Evolutionary conservation across 2,113 vertebrate genomes (phyloP).

Genomic region (Strix aluco): DNA sequence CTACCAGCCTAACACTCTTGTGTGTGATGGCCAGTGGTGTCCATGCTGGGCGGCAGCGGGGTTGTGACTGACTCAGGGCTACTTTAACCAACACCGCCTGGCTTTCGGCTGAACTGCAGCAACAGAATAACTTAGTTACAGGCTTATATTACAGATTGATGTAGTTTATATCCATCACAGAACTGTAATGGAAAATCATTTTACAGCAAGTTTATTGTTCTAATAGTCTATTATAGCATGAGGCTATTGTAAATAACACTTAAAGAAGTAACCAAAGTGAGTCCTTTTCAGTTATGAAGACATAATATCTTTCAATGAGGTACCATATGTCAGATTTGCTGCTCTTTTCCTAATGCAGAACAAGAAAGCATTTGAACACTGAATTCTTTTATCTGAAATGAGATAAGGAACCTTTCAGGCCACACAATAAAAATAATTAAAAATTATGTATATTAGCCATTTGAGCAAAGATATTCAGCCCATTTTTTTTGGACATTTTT

Average conservation of each 20-base stretch:
- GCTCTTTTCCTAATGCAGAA: background rate
- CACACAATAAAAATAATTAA: background rate
- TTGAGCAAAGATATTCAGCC: background rate
- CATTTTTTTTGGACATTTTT: background rate
- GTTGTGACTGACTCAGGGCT: background rate
- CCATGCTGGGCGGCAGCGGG: background rate
- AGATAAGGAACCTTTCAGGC: background rate
- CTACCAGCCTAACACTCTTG: background rate
- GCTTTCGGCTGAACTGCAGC: background rate
- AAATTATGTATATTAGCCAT: background rate
- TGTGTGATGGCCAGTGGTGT: background rate
- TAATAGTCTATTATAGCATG: background rate
- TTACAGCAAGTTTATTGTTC: background rate
- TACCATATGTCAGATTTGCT: background rate
- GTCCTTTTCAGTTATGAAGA: conserved; percentile 5
- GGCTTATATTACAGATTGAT: background rate
- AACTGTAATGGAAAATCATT: background rate
- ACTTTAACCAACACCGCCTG: background rate
- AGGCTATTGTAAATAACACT: background rate
- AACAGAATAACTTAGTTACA: background rate
- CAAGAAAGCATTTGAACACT: background rate
- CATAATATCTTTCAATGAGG: background rate
- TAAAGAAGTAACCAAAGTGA: background rate
- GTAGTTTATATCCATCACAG: background rate
- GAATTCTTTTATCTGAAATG: background rate